A percentile compares a stretch with the other conserved stretches of the same genome.
phyloP scores from a whole-genome alignment of 2,888 invertebrate species.

The Amphipoea oculea region DNA sequence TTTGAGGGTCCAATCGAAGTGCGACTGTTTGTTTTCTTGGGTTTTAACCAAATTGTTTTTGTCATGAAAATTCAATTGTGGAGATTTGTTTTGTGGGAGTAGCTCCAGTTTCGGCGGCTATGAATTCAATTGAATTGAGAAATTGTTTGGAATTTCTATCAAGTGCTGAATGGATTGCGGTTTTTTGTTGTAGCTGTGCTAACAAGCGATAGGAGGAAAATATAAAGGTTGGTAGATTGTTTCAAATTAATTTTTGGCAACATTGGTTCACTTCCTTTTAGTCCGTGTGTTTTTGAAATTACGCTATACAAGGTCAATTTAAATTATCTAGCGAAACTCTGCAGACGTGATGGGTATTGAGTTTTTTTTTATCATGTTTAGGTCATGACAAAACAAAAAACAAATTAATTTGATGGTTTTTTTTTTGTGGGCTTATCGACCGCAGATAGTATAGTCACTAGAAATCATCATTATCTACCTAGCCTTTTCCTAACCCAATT shows the following conservation, averaged over 20 bases:
- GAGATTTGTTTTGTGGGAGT: conserved; percentile 54
- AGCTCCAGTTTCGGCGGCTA: conserved; percentile 14
- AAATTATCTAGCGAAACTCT: too few species aligned
- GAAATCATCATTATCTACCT: too few species aligned
- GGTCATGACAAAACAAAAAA: too few species aligned
- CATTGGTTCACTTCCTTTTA: background rate
- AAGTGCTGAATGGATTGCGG: conserved; percentile 11
- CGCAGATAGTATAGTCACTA: too few species aligned
- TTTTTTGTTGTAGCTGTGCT: background rate
- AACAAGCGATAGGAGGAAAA: background rate
- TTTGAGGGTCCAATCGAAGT: conserved; percentile 42
- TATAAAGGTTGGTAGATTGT: background rate
- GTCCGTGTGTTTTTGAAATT: background rate
- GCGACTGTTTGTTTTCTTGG: conserved; percentile 50
- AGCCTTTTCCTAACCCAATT: too few species aligned
- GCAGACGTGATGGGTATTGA: too few species aligned
- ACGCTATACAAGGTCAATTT: too few species aligned
- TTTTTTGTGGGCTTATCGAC: too few species aligned
- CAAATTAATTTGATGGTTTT: too few species aligned
- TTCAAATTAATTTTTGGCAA: background rate
- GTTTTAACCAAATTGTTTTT: conserved; percentile 61
- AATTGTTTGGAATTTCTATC: conserved; percentile 42
- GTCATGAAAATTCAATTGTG: conserved; percentile 64
- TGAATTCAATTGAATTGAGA: conserved; percentile 47
- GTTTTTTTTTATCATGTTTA: too few species aligned